Percentiles rank a stretch among this genome's conserved stretches.
Evolutionary conservation across 2,113 vertebrate species (phyloP).

Genomic region (Poeciliopsis occidentalis): DNA sequence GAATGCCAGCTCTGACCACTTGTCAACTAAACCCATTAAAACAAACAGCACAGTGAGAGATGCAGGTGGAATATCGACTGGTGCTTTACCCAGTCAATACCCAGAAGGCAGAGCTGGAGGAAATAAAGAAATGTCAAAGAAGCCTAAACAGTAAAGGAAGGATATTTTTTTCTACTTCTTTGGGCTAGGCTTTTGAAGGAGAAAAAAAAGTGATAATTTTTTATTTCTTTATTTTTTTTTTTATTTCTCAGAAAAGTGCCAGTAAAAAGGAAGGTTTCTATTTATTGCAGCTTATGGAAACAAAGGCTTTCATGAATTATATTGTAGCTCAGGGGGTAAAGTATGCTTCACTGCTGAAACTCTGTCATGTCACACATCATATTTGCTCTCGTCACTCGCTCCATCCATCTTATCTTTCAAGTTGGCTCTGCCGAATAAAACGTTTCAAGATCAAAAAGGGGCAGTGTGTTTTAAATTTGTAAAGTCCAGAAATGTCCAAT

Average conservation of each 20-base stretch:
- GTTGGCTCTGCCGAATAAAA: constrained; percentile 54
- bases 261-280: constrained; percentile 25
- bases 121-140: constrained; percentile 46
- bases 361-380: constrained; percentile 28
- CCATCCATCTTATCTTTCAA: constrained; percentile 48
- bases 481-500: constrained; percentile 74
- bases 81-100: constrained; percentile 15
- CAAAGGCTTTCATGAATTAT: constrained; percentile 4
- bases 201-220: constrained; percentile 30
- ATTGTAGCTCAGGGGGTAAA: constrained; percentile 38
- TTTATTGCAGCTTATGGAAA: constrained; percentile 29
- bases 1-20: constrained; percentile 51
- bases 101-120: constrained; percentile 23
- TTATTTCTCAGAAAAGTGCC: constrained; percentile 25
- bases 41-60: constrained; percentile 54
- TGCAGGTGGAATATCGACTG: constrained; percentile 63
- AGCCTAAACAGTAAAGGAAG: constrained; percentile 29
- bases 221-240: constrained; percentile 15
- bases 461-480: constrained; percentile 47
- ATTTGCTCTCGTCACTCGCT: constrained; percentile 45
- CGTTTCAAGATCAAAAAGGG: constrained; percentile 68
- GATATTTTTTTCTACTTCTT: constrained; percentile 3
- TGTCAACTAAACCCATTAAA: constrained; percentile 69
- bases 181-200: constrained; percentile 14
- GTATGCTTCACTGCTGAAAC: constrained; percentile 33